Evolutionary conservation across 2,888 invertebrate genomes (phyloP).

Genomic region (Coelogynopora nodosa): DNA sequence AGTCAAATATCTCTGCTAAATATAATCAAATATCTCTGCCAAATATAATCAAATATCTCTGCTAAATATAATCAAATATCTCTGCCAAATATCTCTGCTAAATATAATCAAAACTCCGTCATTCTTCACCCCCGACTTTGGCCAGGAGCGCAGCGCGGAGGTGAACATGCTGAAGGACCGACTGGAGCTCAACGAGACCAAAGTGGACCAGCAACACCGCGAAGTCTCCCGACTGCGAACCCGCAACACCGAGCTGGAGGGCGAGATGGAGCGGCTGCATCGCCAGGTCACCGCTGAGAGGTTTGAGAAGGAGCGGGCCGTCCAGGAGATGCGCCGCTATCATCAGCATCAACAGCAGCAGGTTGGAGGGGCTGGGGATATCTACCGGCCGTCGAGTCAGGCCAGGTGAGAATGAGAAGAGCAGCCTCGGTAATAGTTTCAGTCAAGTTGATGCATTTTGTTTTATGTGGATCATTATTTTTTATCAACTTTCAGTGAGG

Average conservation of each 20-base stretch:
- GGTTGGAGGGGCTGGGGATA: not conserved
- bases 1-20: too few species aligned
- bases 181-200: conserved; percentile 61
- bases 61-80: too few species aligned
- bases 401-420: too few species aligned
- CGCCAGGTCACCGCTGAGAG: conserved; percentile 60
- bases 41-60: too few species aligned
- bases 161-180: conserved; percentile 59
- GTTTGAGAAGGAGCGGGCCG: conserved; percentile 61
- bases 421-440: too few species aligned
- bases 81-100: too few species aligned
- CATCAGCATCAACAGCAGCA: not conserved
- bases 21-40: too few species aligned
- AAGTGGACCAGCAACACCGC: conserved; percentile 61
- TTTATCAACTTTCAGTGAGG: too few species aligned
- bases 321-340: conserved; percentile 55
- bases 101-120: too few species aligned
- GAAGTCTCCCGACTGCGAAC: conserved; percentile 58
- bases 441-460: too few species aligned
- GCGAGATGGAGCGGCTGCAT: conserved; percentile 59
- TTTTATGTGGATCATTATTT: too few species aligned
- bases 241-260: conserved; percentile 59
- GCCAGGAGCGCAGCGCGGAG: conserved; percentile 50
- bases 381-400: not conserved
- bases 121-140: too few species aligned